Evolutionary conservation across 2,797 vertebrate species (phyloP), one percentile per base, ranked within the genome.

Genomic region (Phataginus tricuspis): DNA sequence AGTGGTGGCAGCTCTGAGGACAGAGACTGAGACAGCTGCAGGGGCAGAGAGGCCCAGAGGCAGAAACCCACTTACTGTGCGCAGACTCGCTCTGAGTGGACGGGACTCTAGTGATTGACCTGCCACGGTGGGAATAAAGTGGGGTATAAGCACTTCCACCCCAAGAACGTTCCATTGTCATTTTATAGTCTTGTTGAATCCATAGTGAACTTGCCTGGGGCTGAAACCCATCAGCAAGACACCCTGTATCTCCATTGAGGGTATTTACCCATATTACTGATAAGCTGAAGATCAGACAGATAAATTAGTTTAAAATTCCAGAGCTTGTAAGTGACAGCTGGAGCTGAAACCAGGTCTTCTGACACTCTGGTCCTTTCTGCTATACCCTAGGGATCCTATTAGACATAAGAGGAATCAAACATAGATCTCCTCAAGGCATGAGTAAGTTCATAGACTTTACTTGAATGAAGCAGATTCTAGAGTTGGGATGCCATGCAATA

Each of bases 221-320:
- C 42, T 45, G 42, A 45, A 45, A 45, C 42, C 8, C 42, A 9
- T 45, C 42, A 8, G 42, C 42, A 45, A 45, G 8, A 45, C 42
- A 45, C 27, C 57, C 64, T 29, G 25, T 69, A 37, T 68, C 74
- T 86, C 69, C 57, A 29, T 1, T 49, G 51, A 85, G 59, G 59
- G 51, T 51, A 34, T 77, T 87, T 61, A 72, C 16, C 19, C 68
- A 64, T 1, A 10, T 59, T 75, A 71, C 34, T 59, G 39, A 88
- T 61, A 80, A 66, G 55, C 25, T 1, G 69, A 84, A 91, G 29
- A 51, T 79, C 59, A n/a, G n/a, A 83, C 61, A 86, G 37, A 88
- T 37, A 83, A 66, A 71, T n/a, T 57, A 93, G 15, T 37, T 86
- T 74, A 87, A 89, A 93, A 68, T 90, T 39, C 75, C 57, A 90